phyloP scores from a whole-genome alignment of 2,113 vertebrate genomes.

The Apteryx mantelli region DNA sequence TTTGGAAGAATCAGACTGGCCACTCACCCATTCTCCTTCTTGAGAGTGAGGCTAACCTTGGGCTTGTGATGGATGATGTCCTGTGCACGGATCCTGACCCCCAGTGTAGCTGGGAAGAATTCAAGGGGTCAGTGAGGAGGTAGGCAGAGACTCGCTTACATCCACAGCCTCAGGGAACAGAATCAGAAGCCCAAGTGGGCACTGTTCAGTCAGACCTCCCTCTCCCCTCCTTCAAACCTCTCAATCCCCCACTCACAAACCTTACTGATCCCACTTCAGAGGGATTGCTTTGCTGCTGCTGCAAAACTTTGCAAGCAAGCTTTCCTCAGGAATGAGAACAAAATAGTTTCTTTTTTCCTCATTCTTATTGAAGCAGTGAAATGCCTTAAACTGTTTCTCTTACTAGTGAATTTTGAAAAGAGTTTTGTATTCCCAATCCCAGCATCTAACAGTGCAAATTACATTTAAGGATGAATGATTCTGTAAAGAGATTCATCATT shows the following conservation, averaged over 20 bases:
- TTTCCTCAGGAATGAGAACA: neutral
- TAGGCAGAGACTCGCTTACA: neutral
- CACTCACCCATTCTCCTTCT: neutral
- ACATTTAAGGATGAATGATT: neutral
- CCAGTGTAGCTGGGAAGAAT: neutral
- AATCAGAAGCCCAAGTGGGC: neutral
- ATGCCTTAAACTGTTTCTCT: neutral
- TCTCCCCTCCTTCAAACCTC: neutral
- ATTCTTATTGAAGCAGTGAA: neutral
- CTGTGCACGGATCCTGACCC: neutral
- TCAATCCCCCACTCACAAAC: too few relatives aligned
- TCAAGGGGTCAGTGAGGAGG: neutral
- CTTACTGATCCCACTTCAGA: neutral
- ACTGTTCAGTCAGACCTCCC: neutral
- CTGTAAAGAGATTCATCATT: neutral
- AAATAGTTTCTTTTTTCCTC: neutral
- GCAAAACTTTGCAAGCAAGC: neutral
- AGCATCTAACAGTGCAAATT: neutral
- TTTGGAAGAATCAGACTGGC: too few relatives aligned
- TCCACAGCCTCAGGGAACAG: neutral
- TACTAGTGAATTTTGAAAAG: neutral
- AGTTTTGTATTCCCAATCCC: neutral
- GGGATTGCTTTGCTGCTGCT: neutral
- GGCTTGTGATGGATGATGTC: neutral
- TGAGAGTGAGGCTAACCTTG: neutral